These are phyloP conservation scores for Elegia similella DNA, from an alignment of 2,888 invertebrate genomes.

Conservation along the genomic window DNA sequence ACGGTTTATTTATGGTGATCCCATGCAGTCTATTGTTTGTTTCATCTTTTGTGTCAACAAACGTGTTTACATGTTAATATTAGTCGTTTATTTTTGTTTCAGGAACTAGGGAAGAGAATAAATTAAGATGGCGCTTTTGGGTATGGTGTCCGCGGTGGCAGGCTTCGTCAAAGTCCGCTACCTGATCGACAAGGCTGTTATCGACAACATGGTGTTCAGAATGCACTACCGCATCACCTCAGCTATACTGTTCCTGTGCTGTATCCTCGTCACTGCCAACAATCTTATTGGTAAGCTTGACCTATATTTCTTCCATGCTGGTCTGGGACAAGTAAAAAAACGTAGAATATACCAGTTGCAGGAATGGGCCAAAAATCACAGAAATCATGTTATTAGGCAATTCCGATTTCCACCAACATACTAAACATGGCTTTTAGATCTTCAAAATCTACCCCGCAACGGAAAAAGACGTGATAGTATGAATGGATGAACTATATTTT, in stretches of 20 bases:
- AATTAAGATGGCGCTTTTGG: constrained; percentile 88
- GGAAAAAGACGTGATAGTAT: no score
- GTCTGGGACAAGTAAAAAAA: no score
- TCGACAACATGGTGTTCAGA: constrained; percentile 94
- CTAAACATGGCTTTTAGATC: no score
- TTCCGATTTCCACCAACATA: no score
- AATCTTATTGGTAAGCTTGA: constrained; percentile 91
- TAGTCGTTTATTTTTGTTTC: constrained; percentile 39
- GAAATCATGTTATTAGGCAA: no score
- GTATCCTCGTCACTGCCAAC: constrained; percentile 94
- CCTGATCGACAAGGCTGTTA: constrained; percentile 92
- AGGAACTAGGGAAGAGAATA: constrained; percentile 53
- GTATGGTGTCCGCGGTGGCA: constrained; percentile 93
- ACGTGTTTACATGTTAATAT: constrained; percentile 14
- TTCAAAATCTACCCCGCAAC: no score
- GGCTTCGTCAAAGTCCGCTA: constrained; percentile 95
- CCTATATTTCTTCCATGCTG: neutral
- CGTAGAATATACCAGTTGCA: no score
- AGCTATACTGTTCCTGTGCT: constrained; percentile 91
- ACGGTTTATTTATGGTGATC: constrained; percentile 58
- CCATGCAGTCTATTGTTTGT: constrained; percentile 39
- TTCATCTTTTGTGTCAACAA: constrained; percentile 17
- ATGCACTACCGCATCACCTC: constrained; percentile 94
- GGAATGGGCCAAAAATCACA: no score
- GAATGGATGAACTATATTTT: no score